These are phyloP conservation scores for Callaeas wilsoni DNA, from an alignment of 2,113 vertebrate genomes.

Conservation along the genomic window DNA sequence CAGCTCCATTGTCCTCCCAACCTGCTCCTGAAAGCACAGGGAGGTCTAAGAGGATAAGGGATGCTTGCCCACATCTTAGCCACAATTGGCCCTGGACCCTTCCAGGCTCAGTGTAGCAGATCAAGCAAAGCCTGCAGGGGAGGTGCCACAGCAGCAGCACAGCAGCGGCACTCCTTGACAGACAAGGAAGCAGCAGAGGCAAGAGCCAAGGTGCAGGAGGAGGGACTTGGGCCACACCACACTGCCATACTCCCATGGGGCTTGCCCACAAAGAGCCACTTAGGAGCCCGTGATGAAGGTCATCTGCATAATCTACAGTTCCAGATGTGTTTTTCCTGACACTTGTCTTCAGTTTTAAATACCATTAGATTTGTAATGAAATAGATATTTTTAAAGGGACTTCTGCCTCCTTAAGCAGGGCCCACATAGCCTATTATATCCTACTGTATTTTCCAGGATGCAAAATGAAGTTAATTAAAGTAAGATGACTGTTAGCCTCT, in stretches of 20 bases:
- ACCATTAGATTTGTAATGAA: background rate
- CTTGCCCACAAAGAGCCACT: accelerated
- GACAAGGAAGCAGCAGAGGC: background rate
- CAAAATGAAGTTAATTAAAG: background rate
- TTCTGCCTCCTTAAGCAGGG: background rate
- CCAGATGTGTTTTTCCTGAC: background rate
- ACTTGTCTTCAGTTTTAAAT: background rate
- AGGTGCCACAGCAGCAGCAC: background rate
- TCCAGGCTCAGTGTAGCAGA: background rate
- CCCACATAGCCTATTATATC: background rate
- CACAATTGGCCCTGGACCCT: background rate
- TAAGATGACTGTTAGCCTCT: background rate
- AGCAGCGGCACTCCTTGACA: background rate
- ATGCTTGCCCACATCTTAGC: background rate
- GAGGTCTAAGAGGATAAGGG: background rate
- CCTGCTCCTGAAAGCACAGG: background rate
- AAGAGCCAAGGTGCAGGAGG: background rate
- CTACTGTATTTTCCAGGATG: background rate
- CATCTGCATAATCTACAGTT: background rate
- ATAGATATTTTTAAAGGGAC: background rate
- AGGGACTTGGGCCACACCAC: background rate
- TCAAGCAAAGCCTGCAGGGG: background rate
- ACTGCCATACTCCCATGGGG: accelerated
- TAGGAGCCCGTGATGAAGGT: background rate
- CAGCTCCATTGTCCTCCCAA: accelerated